A percentile compares a stretch with the other conserved stretches of the same genome.
phyloP scores from a whole-genome alignment of 2,797 vertebrate genomes.

The Mormyrus hasselquistii region DNA sequence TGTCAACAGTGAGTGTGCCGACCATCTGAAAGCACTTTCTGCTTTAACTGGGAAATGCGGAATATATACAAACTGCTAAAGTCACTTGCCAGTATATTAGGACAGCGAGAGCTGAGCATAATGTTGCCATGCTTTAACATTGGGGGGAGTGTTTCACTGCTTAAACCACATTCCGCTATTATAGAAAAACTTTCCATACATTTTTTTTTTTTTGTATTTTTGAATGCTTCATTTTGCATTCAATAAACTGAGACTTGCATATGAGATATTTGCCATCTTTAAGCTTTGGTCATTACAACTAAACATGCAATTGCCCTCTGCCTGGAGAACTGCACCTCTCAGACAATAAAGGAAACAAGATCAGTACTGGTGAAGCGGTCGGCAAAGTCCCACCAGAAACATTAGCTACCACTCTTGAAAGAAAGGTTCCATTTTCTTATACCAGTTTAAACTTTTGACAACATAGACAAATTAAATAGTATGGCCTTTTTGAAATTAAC shows the following conservation, averaged over 20 bases:
- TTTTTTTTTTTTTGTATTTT: not conserved
- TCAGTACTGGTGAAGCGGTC: constrained; percentile 20
- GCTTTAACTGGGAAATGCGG: constrained; percentile 33
- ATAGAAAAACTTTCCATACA: not conserved
- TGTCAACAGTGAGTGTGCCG: constrained; percentile 55
- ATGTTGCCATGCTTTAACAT: not conserved
- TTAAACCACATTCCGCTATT: constrained; percentile 19
- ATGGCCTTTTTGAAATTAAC: constrained; percentile 74
- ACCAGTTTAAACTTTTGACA: constrained; percentile 65
- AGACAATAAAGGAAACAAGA: constrained; percentile 19
- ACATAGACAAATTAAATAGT: constrained; percentile 73
- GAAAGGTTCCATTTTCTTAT: constrained; percentile 69
- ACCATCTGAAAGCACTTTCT: constrained; percentile 27
- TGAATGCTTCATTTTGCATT: constrained; percentile 47
- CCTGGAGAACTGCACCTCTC: constrained; percentile 26
- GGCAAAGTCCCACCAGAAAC: constrained; percentile 36
- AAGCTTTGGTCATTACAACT: constrained; percentile 69
- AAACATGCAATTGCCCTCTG: constrained; percentile 40
- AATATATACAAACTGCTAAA: constrained; percentile 20
- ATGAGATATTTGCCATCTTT: constrained; percentile 49
- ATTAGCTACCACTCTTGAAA: constrained; percentile 51
- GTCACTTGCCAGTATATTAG: constrained; percentile 31
- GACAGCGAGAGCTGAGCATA: not conserved
- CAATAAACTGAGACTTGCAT: constrained; percentile 60
- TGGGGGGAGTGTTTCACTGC: constrained; percentile 21